Base-by-base conservation (phyloP, 2,113 vertebrate species). In the Vulpes vulpes region DNA sequence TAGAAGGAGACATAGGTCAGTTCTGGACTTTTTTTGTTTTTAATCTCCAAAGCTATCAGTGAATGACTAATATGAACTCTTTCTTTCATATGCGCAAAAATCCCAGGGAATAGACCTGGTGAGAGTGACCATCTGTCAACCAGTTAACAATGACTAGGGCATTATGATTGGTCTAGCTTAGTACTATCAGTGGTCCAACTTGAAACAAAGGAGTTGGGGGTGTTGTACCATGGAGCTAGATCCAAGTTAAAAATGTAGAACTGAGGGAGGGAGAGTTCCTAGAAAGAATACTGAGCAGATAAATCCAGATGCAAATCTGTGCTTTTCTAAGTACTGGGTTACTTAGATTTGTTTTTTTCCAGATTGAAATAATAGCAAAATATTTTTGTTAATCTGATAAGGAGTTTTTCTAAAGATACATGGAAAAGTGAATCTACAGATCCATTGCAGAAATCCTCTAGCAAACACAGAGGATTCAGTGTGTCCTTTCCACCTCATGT, bases 371-470 rank as follows among this genome's bases (percentile, higher is more conserved):
- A 62, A 86, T 10, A 94, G 53, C 11, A 51, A 69, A 6, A n/a
- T n/a, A 74, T 43, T 95, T 85, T 86, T 80, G 38, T 89, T 91
- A 85, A 55, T 20, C 59, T 65, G 30, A 62, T 83, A 62, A 35
- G 6, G 16, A 67, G 91, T 81, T 94, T 59, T 94, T 89, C 64
- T 82, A 64, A 96, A 35, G 62, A 23, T 62, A 71, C 10, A 43
- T 14, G 4, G 30, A 25, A 86, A 92, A 94, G 43, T 95, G 30
- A 91, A 67, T 74, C 20, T 16, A 94, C 32, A 96, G 80, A 91
- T 86, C 27, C 32, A 43, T 73, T 76, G 92, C 25, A n/a, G 65
- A 67, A 93, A 51, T 76, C 30, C 12, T 86, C n/a, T 83, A 81
- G 67, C 65, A 89, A 83, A 62, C 60, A 51, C 65, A 73, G 59